phyloP scores from a whole-genome alignment of 2,888 invertebrate genomes.

The Pteria penguin region DNA sequence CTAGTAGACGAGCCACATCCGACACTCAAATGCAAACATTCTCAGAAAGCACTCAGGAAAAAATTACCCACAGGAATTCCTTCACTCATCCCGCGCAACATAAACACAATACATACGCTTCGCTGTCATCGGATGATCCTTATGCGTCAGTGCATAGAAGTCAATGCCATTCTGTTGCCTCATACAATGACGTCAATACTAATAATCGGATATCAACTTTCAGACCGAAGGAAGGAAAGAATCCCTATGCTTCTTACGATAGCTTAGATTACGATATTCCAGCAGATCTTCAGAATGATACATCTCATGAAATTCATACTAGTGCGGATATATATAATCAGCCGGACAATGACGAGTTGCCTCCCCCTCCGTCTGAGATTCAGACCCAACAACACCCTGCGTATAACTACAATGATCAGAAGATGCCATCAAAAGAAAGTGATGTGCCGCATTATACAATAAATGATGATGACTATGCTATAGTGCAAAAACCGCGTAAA shows the following conservation, averaged over 20 bases:
- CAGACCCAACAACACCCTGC: background rate
- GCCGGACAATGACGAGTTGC: background rate
- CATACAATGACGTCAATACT: background rate
- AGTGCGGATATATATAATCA: background rate
- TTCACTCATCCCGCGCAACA: slow-evolving; percentile 15
- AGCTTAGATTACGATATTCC: slow-evolving; percentile 40
- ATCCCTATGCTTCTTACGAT: slow-evolving; percentile 45
- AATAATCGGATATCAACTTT: slow-evolving; percentile 24
- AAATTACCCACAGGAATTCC: background rate
- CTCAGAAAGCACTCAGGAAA: slow-evolving; percentile 18
- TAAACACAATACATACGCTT: slow-evolving; percentile 19
- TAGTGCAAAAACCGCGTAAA: slow-evolving; percentile 41
- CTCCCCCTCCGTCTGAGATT: slow-evolving; percentile 10
- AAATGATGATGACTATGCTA: slow-evolving; percentile 45
- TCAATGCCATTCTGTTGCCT: background rate
- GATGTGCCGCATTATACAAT: slow-evolving; percentile 37
- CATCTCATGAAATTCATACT: background rate
- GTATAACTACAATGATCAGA: slow-evolving; percentile 4
- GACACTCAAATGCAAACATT: slow-evolving; percentile 36
- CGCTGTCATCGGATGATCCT: slow-evolving; percentile 22
- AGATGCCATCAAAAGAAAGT: background rate
- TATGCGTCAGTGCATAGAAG: slow-evolving; percentile 28
- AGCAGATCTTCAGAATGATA: background rate
- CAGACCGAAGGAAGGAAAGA: slow-evolving; percentile 20
- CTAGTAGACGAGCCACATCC: slow-evolving; percentile 22